phyloP scores from a whole-genome alignment of 2,888 invertebrate genomes.

The Xanthostigma xanthostigma region DNA sequence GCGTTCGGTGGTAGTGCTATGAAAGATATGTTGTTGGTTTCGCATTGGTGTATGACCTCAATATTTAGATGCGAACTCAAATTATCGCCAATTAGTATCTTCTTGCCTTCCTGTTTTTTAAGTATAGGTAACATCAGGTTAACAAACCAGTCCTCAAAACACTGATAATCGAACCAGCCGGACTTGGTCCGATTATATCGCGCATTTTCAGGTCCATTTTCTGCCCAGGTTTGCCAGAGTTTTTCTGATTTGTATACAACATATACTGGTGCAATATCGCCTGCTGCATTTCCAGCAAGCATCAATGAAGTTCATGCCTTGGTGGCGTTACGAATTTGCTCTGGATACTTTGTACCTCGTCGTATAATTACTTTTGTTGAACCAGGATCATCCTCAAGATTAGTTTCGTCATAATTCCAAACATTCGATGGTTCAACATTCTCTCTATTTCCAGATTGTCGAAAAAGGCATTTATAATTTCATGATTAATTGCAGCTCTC shows the following conservation, averaged over 20 bases:
- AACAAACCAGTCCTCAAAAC: conserved; percentile 15
- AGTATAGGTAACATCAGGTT: conserved; percentile 11
- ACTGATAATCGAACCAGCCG: conserved; percentile 15
- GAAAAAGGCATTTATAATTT: conserved; percentile 8
- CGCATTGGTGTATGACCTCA: conserved; percentile 9
- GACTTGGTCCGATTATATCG: conserved; percentile 20
- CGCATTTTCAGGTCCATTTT: conserved; percentile 15
- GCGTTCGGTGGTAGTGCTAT: too few species aligned
- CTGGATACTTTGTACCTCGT: conserved; percentile 16
- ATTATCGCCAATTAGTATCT: conserved; percentile 12
- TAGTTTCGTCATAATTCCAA: conserved; percentile 13
- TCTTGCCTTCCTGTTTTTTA: conserved; percentile 12
- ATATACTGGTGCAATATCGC: conserved; percentile 17
- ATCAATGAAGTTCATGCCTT: conserved; percentile 18
- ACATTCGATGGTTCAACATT: conserved; percentile 7
- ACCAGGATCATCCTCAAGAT: conserved; percentile 21
- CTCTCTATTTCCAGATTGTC: conserved; percentile 3
- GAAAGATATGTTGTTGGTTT: too few species aligned
- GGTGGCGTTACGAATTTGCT: conserved; percentile 15
- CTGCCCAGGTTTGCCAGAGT: conserved; percentile 20
- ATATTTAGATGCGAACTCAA: conserved; percentile 11
- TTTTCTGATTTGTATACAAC: conserved; percentile 19
- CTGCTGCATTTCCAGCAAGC: conserved; percentile 18
- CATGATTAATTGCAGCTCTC: conserved; percentile 7
- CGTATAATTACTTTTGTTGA: conserved; percentile 11